A percentile compares a stretch with the other conserved stretches of the same genome.
Conservation (phyloP, 2,113 vertebrate species). For the Mus spicilegus region DNA sequence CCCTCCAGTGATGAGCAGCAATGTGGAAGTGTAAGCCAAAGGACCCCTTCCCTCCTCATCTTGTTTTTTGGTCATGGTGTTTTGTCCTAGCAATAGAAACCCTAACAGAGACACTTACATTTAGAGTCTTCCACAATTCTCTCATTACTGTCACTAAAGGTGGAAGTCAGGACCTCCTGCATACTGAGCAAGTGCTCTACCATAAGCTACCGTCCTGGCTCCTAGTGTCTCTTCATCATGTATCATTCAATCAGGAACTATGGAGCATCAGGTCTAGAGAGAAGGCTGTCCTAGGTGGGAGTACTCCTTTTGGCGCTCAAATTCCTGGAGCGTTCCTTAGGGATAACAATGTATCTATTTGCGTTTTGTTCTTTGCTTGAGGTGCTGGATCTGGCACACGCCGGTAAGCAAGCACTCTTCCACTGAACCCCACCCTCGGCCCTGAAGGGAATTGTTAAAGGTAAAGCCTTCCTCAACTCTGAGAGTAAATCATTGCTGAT, state of each 20-base stretch:
- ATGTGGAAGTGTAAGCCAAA: not conserved
- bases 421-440: not conserved
- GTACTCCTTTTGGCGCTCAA: not conserved
- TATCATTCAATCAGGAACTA: not conserved
- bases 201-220: not conserved
- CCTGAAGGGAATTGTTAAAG: not conserved
- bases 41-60: not conserved
- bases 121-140: not conserved
- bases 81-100: not conserved
- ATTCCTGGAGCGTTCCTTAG: not conserved
- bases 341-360: not conserved
- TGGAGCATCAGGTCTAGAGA: not conserved
- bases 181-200: not conserved
- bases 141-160: not conserved
- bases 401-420: not conserved
- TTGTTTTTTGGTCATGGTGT: not conserved
- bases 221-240: not conserved
- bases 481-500: conserved; percentile 13
- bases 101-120: not conserved
- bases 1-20: not conserved
- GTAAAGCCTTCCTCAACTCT: conserved; percentile 27
- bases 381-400: not conserved
- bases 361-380: not conserved
- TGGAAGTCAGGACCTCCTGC: too few relatives aligned
- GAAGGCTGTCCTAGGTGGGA: not conserved